Evolutionary conservation across 1,140 invertebrate genomes (phyloP).

Genomic region (Episyrphus balteatus): DNA sequence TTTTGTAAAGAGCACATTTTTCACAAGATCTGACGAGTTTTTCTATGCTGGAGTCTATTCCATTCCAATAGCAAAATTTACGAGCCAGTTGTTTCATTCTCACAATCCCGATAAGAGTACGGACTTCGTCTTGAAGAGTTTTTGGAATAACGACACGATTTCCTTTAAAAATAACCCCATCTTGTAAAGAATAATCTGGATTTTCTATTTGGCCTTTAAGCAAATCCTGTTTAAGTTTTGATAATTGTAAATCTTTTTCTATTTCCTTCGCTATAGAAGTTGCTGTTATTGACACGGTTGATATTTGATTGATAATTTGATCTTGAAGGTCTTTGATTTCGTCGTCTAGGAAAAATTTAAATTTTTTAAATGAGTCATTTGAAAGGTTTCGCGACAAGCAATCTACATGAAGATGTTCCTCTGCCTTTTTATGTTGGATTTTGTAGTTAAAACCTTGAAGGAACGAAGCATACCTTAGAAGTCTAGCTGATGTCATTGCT

Average conservation of each 20-base stretch:
- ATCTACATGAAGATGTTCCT: slow-evolving; percentile 2
- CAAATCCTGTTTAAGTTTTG: slow-evolving; percentile 2
- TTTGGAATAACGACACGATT: neutral
- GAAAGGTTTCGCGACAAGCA: slow-evolving; percentile 5
- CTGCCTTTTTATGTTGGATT: slow-evolving; percentile 6
- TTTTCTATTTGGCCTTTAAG: neutral
- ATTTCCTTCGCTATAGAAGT: neutral
- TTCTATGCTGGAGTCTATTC: neutral
- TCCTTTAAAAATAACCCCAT: neutral
- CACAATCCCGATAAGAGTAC: neutral
- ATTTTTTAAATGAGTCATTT: neutral
- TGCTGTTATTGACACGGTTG: neutral
- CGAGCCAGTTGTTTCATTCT: neutral
- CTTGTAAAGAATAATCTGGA: slow-evolving; percentile 1
- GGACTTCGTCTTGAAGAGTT: neutral
- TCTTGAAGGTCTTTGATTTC: slow-evolving; percentile 1
- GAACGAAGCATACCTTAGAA: slow-evolving; percentile 4
- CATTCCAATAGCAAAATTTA: neutral
- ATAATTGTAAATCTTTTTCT: neutral
- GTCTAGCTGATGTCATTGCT: slow-evolving; percentile 2
- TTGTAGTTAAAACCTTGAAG: slow-evolving; percentile 9
- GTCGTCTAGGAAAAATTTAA: slow-evolving; percentile 3
- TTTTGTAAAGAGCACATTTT: neutral
- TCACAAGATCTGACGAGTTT: neutral
- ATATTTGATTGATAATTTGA: slow-evolving; percentile 4